A percentile compares a stretch with the other conserved stretches of the same genome.
Evolutionary conservation across 2,797 vertebrate genomes (phyloP).

Genomic region (Etheostoma nigrum): DNA sequence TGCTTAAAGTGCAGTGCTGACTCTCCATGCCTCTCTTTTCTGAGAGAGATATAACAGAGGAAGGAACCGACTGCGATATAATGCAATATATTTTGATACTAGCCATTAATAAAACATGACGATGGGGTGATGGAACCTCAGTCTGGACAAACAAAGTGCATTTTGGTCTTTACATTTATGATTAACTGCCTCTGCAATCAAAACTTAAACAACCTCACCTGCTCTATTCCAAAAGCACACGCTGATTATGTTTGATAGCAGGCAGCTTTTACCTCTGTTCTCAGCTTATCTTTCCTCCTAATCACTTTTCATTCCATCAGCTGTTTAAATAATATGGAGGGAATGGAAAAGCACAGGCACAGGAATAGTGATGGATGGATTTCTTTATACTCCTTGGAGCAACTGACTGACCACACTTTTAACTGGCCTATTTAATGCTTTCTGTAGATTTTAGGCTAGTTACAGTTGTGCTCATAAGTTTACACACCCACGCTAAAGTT

Average conservation of each 20-base stretch:
- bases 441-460: not conserved
- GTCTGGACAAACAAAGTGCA: conserved; percentile 52
- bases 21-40: conserved; percentile 25
- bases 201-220: conserved; percentile 21
- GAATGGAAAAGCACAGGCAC: conserved; percentile 2
- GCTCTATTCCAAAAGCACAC: conserved; percentile 30
- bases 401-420: conserved; percentile 55
- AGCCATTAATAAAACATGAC: conserved; percentile 72
- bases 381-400: conserved; percentile 50
- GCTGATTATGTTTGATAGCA: conserved; percentile 16
- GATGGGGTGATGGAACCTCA: conserved; percentile 16
- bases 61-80: conserved; percentile 28
- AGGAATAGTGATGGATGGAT: conserved; percentile 41
- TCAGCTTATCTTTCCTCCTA: conserved; percentile 18
- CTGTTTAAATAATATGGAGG: conserved; percentile 30
- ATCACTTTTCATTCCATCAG: conserved; percentile 43
- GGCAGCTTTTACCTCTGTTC: conserved; percentile 34
- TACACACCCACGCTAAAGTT: no score
- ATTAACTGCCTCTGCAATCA: conserved; percentile 38
- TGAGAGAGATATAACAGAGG: conserved; percentile 52
- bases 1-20: conserved; percentile 59
- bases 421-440: conserved; percentile 36
- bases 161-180: conserved; percentile 35
- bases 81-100: conserved; percentile 54
- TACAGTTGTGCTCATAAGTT: no score